Percentiles rank a stretch among this genome's conserved stretches.
Conservation (phyloP, 2,797 vertebrate genomes). For the Chromobotia macracanthus region DNA sequence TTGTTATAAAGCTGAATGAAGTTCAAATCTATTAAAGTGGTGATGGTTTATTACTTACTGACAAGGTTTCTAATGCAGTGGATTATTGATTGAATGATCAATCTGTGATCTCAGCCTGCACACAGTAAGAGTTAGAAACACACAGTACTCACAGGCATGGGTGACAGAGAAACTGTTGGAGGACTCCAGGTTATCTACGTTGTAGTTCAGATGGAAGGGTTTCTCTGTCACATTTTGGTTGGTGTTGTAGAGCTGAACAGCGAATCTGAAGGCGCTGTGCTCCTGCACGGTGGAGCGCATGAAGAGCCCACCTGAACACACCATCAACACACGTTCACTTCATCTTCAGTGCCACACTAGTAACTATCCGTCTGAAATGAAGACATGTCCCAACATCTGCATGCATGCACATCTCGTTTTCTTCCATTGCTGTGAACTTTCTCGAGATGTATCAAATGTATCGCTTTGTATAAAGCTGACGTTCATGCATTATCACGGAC, state of each 20-base stretch:
- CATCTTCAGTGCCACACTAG: too few species aligned
- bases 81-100: too few species aligned
- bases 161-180: slow-evolving; percentile 99
- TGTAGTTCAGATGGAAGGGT: slow-evolving; percentile 98
- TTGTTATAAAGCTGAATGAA: background rate
- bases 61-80: too few species aligned
- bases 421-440: slow-evolving; percentile 31
- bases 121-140: slow-evolving; percentile 5
- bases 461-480: background rate
- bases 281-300: slow-evolving; percentile 99
- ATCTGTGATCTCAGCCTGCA: slow-evolving; percentile 1
- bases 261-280: slow-evolving; percentile 98
- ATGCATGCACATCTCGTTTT: background rate
- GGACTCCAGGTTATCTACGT: slow-evolving; percentile 98
- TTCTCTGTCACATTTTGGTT: slow-evolving; percentile 99
- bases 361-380: background rate
- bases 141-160: slow-evolving; percentile 94
- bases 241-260: slow-evolving; percentile 99
- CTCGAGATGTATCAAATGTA: too few species aligned
- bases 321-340: too few species aligned
- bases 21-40: too few species aligned
- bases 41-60: too few species aligned
- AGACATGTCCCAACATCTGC: background rate
- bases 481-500: background rate
- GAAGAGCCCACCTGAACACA: slow-evolving; percentile 95